A percentile compares a stretch with the other conserved stretches of the same genome.
These are phyloP conservation scores for Acleris laterana DNA, from an alignment of 2,888 invertebrate species.

Conservation along the genomic window DNA sequence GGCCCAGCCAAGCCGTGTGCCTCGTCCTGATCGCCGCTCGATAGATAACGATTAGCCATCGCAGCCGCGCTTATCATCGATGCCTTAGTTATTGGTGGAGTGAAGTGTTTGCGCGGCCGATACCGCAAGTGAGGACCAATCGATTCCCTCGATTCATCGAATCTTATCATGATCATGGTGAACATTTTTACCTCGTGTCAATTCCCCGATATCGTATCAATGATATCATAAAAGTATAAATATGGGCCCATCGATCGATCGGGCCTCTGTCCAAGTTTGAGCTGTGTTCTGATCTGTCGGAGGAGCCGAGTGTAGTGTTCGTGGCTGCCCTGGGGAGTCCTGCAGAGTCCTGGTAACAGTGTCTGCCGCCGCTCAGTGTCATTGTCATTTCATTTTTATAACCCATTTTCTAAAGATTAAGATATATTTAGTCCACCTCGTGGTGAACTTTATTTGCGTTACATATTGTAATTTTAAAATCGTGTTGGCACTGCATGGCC, in stretches of 20 bases:
- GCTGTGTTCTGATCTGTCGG: slow-evolving; percentile 69
- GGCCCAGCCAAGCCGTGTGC: slow-evolving; percentile 2
- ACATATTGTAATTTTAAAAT: background rate
- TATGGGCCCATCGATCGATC: slow-evolving; percentile 84
- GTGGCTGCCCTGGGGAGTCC: slow-evolving; percentile 20
- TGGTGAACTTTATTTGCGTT: slow-evolving; percentile 1
- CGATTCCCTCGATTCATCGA: slow-evolving; percentile 70
- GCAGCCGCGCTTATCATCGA: slow-evolving; percentile 63
- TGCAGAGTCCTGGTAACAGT: slow-evolving; percentile 29
- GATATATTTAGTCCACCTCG: slow-evolving; percentile 14
- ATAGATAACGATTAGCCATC: slow-evolving; percentile 37
- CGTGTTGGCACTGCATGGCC: background rate
- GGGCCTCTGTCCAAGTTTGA: slow-evolving; percentile 79
- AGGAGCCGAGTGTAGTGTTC: slow-evolving; percentile 34
- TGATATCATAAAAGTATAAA: slow-evolving; percentile 84
- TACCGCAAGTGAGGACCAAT: slow-evolving; percentile 74
- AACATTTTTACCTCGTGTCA: slow-evolving; percentile 76
- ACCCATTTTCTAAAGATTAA: slow-evolving; percentile 22
- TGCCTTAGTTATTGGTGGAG: slow-evolving; percentile 73
- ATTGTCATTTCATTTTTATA: slow-evolving; percentile 44
- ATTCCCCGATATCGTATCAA: slow-evolving; percentile 78
- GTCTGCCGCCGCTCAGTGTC: slow-evolving; percentile 42
- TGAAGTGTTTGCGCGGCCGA: slow-evolving; percentile 79
- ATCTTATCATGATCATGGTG: slow-evolving; percentile 82
- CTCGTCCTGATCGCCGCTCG: slow-evolving; percentile 38